Evolutionary conservation across 2,888 invertebrate species (phyloP).

Genomic region (Scaptomyza polygonia): DNA sequence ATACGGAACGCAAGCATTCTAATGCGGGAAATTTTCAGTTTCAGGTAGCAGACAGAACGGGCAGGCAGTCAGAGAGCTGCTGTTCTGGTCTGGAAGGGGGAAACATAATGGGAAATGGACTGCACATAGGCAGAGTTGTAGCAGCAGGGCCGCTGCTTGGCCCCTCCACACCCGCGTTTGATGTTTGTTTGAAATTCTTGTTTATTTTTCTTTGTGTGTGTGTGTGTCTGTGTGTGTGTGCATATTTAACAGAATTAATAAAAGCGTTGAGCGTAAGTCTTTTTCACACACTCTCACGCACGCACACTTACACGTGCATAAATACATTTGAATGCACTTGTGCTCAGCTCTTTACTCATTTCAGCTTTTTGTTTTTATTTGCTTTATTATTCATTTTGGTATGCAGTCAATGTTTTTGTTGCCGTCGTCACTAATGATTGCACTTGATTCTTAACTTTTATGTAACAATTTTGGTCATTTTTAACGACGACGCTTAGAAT

Average conservation of each 20-base stretch:
- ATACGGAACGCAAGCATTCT: conserved; percentile 55
- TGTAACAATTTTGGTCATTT: conserved; percentile 12
- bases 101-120: conserved; percentile 57
- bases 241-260: conserved; percentile 63
- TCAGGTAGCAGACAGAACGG: conserved; percentile 54
- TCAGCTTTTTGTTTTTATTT: conserved; percentile 27
- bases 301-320: conserved; percentile 13
- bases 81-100: conserved; percentile 33
- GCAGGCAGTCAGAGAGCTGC: conserved; percentile 23
- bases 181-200: conserved; percentile 67
- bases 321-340: conserved; percentile 43
- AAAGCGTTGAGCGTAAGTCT: conserved; percentile 57
- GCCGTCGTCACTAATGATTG: conserved; percentile 36
- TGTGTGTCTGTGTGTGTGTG: conserved; percentile 27
- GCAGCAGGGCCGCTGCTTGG: conserved; percentile 7
- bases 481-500: conserved; percentile 19
- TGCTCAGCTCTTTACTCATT: conserved; percentile 32
- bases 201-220: conserved; percentile 30
- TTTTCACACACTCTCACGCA: conserved; percentile 53
- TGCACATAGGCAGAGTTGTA: conserved; percentile 44
- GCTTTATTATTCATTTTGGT: conserved; percentile 48
- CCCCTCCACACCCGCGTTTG: conserved; percentile 28
- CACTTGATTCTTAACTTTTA: conserved; percentile 46
- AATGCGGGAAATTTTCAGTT: conserved; percentile 72
- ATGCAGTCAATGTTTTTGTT: conserved; percentile 32